Conservation (phyloP, 2,888 invertebrate genomes). For the Griposia aprilina region DNA sequence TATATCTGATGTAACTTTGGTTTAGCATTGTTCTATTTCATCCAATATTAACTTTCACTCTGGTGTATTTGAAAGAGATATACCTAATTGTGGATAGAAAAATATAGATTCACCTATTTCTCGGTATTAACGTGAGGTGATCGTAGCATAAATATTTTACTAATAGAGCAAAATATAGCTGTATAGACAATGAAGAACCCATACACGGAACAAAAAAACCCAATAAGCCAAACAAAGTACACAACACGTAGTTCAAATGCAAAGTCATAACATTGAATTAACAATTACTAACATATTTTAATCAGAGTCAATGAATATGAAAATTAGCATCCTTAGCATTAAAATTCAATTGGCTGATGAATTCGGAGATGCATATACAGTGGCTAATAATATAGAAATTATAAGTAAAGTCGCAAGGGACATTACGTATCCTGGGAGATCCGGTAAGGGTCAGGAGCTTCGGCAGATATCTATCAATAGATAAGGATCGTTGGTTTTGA, state of each 20-base stretch:
- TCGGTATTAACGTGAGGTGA: neutral
- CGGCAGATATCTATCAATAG: constrained; percentile 24
- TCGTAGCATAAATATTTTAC: neutral
- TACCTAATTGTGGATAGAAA: neutral
- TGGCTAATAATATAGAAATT: constrained; percentile 14
- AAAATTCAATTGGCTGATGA: constrained; percentile 31
- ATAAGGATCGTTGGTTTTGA: constrained; percentile 49
- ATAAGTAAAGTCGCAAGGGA: constrained; percentile 44
- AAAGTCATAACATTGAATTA: constrained; percentile 30
- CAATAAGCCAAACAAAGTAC: neutral
- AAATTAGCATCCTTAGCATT: constrained; percentile 28
- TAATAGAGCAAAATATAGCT: neutral
- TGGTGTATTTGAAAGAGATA: neutral
- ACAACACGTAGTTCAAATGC: constrained; percentile 22
- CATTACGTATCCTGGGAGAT: constrained; percentile 23
- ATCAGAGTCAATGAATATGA: constrained; percentile 36
- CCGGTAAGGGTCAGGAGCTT: constrained; percentile 38
- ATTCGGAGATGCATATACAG: constrained; percentile 30
- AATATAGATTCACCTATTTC: no score
- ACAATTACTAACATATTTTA: constrained; percentile 38
- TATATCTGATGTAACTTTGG: constrained; percentile 43
- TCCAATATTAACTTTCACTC: neutral
- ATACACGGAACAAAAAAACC: neutral
- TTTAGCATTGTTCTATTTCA: constrained; percentile 25
- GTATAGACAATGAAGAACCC: neutral